Percentiles rank a stretch among this genome's conserved stretches.
phyloP scores from a whole-genome alignment of 2,888 invertebrate genomes.

The Cantharis rufa region DNA sequence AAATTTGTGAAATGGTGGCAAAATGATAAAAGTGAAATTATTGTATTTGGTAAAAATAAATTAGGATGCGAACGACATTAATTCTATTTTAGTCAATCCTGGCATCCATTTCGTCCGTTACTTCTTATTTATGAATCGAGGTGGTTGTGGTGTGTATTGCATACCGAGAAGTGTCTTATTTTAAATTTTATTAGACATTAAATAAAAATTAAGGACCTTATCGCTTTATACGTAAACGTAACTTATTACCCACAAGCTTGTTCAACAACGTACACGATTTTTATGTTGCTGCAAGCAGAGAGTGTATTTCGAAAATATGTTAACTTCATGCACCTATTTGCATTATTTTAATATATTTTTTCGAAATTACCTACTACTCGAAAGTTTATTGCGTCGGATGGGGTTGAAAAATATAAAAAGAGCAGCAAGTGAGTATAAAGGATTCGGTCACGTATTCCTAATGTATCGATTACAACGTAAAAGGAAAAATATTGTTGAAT shows the following conservation, averaged over 20 bases:
- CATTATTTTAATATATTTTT: neutral
- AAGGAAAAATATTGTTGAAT: neutral
- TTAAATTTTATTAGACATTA: constrained; percentile 10
- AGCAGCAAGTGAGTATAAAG: neutral
- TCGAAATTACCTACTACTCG: neutral
- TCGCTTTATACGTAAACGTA: neutral
- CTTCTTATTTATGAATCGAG: neutral
- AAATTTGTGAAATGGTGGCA: neutral
- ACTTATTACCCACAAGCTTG: neutral
- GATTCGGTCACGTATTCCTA: neutral
- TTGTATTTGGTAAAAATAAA: constrained; percentile 41
- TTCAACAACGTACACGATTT: neutral
- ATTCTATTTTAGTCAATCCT: constrained; percentile 42
- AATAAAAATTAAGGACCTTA: constrained; percentile 6
- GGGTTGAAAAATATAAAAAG: neutral
- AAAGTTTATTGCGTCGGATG: neutral
- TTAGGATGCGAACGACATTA: constrained; percentile 40
- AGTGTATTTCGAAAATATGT: neutral
- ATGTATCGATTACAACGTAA: neutral
- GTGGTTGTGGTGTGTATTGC: constrained; percentile 1
- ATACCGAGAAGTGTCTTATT: constrained; percentile 1
- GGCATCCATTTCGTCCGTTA: neutral
- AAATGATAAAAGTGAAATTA: neutral
- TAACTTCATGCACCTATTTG: neutral
- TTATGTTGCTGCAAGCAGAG: neutral